Percentiles rank a stretch among this genome's conserved stretches.
Evolutionary conservation across 2,888 invertebrate genomes (phyloP).

Genomic region (Andricus quercusramuli): DNA sequence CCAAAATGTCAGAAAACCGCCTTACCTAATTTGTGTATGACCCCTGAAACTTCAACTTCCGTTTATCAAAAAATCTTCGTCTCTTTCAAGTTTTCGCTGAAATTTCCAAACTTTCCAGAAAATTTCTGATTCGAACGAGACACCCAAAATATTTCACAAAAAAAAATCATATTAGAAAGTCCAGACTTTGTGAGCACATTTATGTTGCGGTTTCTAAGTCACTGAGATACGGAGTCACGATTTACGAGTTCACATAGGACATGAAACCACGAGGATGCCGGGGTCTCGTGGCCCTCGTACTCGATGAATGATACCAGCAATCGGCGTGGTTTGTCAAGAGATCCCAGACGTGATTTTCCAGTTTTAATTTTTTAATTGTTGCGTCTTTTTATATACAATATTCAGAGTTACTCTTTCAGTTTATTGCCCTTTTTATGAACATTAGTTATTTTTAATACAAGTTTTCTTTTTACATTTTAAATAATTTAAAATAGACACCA

Average conservation of each 20-base stretch:
- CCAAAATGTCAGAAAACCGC: no score
- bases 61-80: no score
- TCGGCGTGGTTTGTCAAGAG: conserved; percentile 13
- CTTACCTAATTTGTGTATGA: no score
- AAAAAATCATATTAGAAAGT: conserved; percentile 1
- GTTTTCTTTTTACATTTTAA: neutral
- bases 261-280: conserved; percentile 36
- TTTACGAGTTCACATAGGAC: conserved; percentile 8
- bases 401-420: no score
- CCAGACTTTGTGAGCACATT: neutral
- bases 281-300: conserved; percentile 25
- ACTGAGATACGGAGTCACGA: conserved; percentile 5
- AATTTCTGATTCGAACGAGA: no score
- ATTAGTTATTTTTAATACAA: no score
- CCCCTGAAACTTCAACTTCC: no score
- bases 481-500: neutral
- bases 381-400: no score
- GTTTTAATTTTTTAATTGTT: neutral
- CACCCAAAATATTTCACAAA: neutral
- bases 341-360: neutral
- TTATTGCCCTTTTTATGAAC: no score
- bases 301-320: conserved; percentile 34
- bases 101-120: no score
- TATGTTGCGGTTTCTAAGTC: conserved; percentile 26
- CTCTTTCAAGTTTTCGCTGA: no score